Conservation (phyloP, 2,113 vertebrate species). For the Dascyllus trimaculatus region DNA sequence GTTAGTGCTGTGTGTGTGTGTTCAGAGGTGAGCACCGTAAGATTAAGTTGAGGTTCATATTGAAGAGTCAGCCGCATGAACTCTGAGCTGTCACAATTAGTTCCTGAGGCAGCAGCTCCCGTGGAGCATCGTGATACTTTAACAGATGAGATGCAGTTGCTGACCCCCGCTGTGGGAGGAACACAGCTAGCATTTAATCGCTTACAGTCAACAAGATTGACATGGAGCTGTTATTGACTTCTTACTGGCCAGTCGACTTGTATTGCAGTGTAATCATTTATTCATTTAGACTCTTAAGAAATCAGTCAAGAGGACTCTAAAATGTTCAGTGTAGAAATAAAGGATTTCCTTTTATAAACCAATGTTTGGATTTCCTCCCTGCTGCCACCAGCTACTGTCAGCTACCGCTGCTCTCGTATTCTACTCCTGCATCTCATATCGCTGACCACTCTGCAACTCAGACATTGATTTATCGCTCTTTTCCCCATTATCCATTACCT, state of each 20-base stretch:
- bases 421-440: slow-evolving; percentile 30
- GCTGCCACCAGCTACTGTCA: slow-evolving; percentile 24
- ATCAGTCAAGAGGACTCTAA: neutral
- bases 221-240: neutral
- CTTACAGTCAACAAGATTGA: neutral
- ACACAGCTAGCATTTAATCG: neutral
- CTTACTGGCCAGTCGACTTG: neutral
- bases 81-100: slow-evolving; percentile 39
- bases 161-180: neutral
- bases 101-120: slow-evolving; percentile 35
- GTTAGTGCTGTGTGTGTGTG: neutral
- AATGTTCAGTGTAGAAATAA: neutral
- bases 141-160: slow-evolving; percentile 37
- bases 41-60: slow-evolving; percentile 38
- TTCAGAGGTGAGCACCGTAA: slow-evolving; percentile 5
- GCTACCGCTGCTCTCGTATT: neutral
- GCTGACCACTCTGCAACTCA: slow-evolving; percentile 39
- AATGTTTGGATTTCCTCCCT: slow-evolving; percentile 17
- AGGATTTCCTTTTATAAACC: slow-evolving; percentile 7
- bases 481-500: slow-evolving; percentile 60
- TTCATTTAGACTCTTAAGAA: slow-evolving; percentile 20
- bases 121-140: slow-evolving; percentile 13
- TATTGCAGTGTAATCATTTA: neutral
- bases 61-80: slow-evolving; percentile 39
- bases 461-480: slow-evolving; percentile 68